Base-by-base conservation (phyloP, 2,113 vertebrate species). In the Choloepus hoffmanni region DNA sequence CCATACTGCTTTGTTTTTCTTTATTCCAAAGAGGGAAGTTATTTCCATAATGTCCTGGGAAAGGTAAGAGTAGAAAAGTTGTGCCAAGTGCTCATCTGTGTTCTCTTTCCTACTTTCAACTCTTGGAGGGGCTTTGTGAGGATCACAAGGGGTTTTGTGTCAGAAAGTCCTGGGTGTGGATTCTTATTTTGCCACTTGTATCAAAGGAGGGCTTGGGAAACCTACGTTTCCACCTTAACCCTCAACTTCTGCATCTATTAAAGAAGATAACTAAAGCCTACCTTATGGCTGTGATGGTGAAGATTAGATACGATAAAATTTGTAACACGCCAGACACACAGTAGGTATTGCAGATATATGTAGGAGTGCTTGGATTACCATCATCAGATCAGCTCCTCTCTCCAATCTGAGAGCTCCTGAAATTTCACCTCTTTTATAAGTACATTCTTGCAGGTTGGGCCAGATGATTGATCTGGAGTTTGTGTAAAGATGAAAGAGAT, bases 1-100 rank as follows among this genome's bases (percentile, higher is more conserved):
- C 28, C 83, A 86, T 60, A 48, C 30, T 40, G 89, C 68, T 95
- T 83, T 93, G 68, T 86, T 95, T 89, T 82, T 26, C 77, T 91
- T 89, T 62, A 60, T 72, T 92, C 84, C 92, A 83, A 70, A 92
- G 82, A 90, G 67, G 67, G 60, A 63, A 81, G 65, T 72, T 60
- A 45, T 73, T 92, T 79, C 79, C 53, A 85, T 33, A 14, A 84
- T 26, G 85, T 94, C 50, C 82, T n/a, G 40, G 72, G 85, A 95
- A 94, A 83, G 53, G 67, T 84, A 43, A 68, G 53, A 68, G 30
- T 3, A 14, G 36, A 24, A 24, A 19, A 26, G 9, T 63, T 48
- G 12, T 65, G 53, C 82, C 58, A 63, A 67, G 21, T 1, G 16
- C 18, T 74, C 72, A 1, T 79, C 81, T 83, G 67, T 5, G 43